Evolutionary conservation across 2,797 vertebrate species (phyloP), one percentile per base, ranked within the genome.

Genomic region (Prionace glauca): DNA sequence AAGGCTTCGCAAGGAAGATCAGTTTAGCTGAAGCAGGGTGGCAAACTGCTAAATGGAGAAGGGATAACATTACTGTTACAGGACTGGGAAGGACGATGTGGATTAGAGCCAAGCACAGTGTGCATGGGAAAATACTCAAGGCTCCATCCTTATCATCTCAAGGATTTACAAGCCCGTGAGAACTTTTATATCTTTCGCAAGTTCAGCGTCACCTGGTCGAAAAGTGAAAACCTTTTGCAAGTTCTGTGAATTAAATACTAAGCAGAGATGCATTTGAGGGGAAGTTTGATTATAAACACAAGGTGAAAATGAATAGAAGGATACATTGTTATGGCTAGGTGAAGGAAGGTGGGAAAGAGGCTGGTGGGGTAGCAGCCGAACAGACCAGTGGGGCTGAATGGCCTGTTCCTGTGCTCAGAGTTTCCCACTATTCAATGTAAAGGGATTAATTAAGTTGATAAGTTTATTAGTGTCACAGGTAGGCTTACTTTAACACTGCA

Each of bases 91-190:
- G 90, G 14, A 91, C 36, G 36, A 36, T 24, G 20, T 92, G 90
- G 32, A 92, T 69, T 26, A 24, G n/a, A 69, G 90, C 90, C 90
- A 92, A 92, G n/a, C 67, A 22, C 90, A 92, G n/a, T 36, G 8
- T 92, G 62, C 65, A 67, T 92, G 90, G 65, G 90, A 92, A 92
- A 69, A 69, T 69, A n/a, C 69, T 92, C 90, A 92, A 92, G 90
- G 90, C 22, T 69, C 65, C 16, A 56, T 79, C 56, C 62, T n/a
- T 79, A 74, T 95, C 72, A 18, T 9, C 62, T 20, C 81, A 56
- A 56, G 36, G 60, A 50, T 95, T 74, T 50, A 32, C n/a, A 95
- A 60, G 79, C 79, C 50, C 29, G 95, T 95, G 95, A 79, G 95
- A 74, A 77, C 81, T 32, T 95, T 62, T 60, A 77, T 22, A 26